Evolutionary conservation across 2,113 vertebrate genomes (phyloP), one percentile per base, ranked within the genome.

Genomic region (Procavia capensis): DNA sequence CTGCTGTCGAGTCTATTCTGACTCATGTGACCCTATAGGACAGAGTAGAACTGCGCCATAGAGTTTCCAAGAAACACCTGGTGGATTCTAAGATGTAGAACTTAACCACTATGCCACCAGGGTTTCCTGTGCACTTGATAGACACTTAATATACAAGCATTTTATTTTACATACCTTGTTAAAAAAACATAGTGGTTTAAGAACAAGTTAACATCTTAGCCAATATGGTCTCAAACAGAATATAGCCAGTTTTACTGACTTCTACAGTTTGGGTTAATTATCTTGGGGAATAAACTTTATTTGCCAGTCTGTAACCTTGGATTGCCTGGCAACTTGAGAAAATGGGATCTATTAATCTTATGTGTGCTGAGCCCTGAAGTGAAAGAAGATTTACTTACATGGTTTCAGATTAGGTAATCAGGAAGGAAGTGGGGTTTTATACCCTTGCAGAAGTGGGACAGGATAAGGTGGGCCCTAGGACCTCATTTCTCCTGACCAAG

Each of bases 351-450:
- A 47, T 16, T 39, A 59, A 22, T 87, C 81, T 83, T 61, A 22
- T 72, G 54, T 86, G 50, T 41, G 27, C 20, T 43, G 61, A 84
- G 39, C 17, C 20, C 36, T 50, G 22, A 10, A 41, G 39, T 78
- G n/a, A 88, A 88, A 7, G 70, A 95, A 78, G 61, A 83, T 47
- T 85, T 79, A 76, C 24, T 70, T 83, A 39, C 19, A 80, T 68
- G 61, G 20, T 5, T 68, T 59, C 70, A 88, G 47, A 6, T 59
- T 59, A 9, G 29, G 36, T 59, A 59, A 66, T 76, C 34, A 6
- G 27, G 10, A 13, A 72, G 74, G 25, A 63, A 34, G 39, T 7
- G 13, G 72, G 39, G 9, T 85, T 85, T 94, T 22, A 50, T 22
- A 16, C 7, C 14, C 16, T 45, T 47, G 36, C 3, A 34, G 59